Base-by-base conservation (phyloP, 2,113 vertebrate species). In the Ciconia maguari region DNA sequence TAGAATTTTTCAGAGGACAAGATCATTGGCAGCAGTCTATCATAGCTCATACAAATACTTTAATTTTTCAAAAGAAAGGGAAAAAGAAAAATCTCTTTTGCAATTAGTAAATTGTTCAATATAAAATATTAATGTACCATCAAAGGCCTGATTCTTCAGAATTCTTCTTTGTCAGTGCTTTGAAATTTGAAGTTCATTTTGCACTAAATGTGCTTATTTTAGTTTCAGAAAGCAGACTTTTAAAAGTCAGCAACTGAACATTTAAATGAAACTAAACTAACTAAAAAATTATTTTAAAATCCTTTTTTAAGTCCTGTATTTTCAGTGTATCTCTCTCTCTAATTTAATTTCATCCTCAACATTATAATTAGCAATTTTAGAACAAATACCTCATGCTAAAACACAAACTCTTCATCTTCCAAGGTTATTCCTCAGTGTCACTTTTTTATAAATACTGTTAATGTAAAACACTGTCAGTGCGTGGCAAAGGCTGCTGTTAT, bases 141-240 rank as follows among this genome's bases (percentile, higher is more conserved):
- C 83, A 92, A 74, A 91, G 5, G 3, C 36, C 15, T 42, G 27
- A 78, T 93, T 84, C 87, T 65, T 93, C 52, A 79, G n/a, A 64
- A 78, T 71, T 58, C 25, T 42, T 74, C 13, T 57, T 80, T 26
- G 5, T 42, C 14, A 64, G 20, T 15, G 15, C 51, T 78, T 75
- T 89, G 65, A 94, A 86, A 96, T 71, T 15, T 83, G 58, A 94
- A 70, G 80, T 34, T 91, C 30, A 26, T 44, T 95, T 90, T 89
- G 58, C 36, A 82, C 42, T 24, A 81, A 58, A 42, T 32, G 21
- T 36, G 19, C 26, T 68, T 69, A n/a, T 65, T 91, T 94, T 51
- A 85, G 16, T 51, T 83, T 71, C 62, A 77, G 76, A n/a, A 87
- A 84, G 18, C 32, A 58, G 34, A 62, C 34, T 78, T 17, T 89